Base-by-base conservation (phyloP, 1,140 invertebrate species). In the Plectrocnemia conspersa region DNA sequence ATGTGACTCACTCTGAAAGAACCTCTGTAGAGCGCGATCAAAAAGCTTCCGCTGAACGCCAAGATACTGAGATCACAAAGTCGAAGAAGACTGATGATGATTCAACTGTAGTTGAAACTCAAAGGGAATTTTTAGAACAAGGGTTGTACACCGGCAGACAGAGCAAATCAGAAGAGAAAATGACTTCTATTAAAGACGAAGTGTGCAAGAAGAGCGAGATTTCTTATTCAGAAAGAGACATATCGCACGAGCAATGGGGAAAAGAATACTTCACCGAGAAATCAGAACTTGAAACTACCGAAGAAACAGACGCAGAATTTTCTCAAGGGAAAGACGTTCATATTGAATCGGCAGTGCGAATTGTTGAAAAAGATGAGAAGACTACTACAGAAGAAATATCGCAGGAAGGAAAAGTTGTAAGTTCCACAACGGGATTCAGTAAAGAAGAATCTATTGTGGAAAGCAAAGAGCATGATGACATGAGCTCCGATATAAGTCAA, bases 181-280 rank as follows among this genome's bases (percentile, higher is more conserved):
- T 76, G 73, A 74, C 73, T 13, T 68, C 73, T 11, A 55, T 76
- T 1, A 74, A 71, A 66, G 74, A 76, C 58, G 74, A 76, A 54
- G 59, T 73, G 13, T 72, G 71, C 48, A 76, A 72, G 59, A 74
- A 72, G 63, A 65, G 71, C 46, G 74, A 76, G 65, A 64, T 76
- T 2, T 75, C 74, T 64, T 74, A 74, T 41, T 76, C 74, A 0
- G 74, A 76, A 66, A 64, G 74, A 60, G 74, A 76, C 59, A 54
- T 76, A 41, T 76, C 70, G 7, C 73, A 76, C 62, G 74, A 76
- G 47, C 73, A 75, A 58, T 76, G 74, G 74, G 74, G 74, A 11
- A 76, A 75, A 58, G 74, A 76, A 66, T 76, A 76, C 62, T 76
- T 76, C 56, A 70, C 71, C 27, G 68, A 75, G 64, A 68, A 68